Base-by-base conservation (phyloP, 2,888 invertebrate genomes). In the Tolmerus cingulatus region DNA sequence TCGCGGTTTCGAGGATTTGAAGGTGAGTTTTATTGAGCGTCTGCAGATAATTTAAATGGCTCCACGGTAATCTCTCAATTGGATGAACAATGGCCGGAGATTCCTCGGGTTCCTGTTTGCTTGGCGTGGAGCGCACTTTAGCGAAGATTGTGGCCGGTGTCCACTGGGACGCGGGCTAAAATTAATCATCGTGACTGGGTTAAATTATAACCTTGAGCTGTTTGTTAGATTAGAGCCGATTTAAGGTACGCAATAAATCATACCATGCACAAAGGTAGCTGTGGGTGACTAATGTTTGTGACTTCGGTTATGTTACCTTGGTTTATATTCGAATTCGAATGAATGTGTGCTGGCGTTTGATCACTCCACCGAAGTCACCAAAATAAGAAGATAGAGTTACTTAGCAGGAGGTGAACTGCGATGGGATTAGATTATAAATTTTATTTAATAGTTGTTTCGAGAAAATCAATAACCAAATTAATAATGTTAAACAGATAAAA, bases 41-140 rank as follows among this genome's bases (percentile, higher is more conserved):
- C 86, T 86, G 86, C 78, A 78, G 86, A 86, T 86, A 86, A 86
- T 86, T 86, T 86, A 86, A 79, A 66, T 86, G 86, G 86, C 85
- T 85, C 85, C 85, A 85, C 43, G 27, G 85, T 85, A 85, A 85
- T 85, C 85, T 85, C 85, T 85, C 85, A 85, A 85, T 85, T 85
- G 74, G 85, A 74, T 82, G 85, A 85, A 85, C 85, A 85, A 85
- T 85, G 85, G 85, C 43, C 7, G 43, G 46, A 85, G 74, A 74
- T 85, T 85, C 82, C 14, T 82, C 43, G 12, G 85, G 40, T 74
- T 85, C 34, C 43, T 74, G 55, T 66, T 74, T 74, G 74, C 74
- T 43, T 43, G 46, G 16, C 43, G 74, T 30, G n/a, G 40, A 27
- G 79, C 66, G 66, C 66, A 66, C 66, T 66, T 66, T 66, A 66